Percentiles rank a stretch among this genome's conserved stretches.
phyloP scores from a whole-genome alignment of 1,140 invertebrate species.

The Dendrolimus kikuchii region DNA sequence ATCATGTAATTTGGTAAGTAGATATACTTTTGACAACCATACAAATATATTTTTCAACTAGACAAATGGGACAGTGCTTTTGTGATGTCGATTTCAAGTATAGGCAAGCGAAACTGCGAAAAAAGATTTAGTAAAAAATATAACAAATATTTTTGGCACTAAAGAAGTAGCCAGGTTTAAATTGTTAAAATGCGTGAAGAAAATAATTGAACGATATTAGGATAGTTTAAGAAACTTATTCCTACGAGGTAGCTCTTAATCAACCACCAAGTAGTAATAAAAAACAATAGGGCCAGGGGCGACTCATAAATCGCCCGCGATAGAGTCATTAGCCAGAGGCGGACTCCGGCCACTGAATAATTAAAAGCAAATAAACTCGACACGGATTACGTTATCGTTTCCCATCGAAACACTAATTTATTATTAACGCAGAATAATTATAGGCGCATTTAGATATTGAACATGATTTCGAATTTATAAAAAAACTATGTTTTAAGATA shows the following conservation, averaged over 20 bases:
- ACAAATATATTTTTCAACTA: too few species aligned
- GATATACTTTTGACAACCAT: too few species aligned
- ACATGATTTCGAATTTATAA: too few species aligned
- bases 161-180: too few species aligned
- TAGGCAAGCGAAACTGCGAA: too few species aligned
- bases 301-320: conserved; percentile 54
- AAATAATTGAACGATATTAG: not conserved
- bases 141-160: too few species aligned
- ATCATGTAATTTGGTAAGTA: too few species aligned
- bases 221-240: not conserved
- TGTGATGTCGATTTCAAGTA: too few species aligned
- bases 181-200: not conserved
- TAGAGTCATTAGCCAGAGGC: conserved; percentile 67
- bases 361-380: conserved; percentile 69
- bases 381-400: conserved; percentile 62
- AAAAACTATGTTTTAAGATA: too few species aligned
- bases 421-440: conserved; percentile 5
- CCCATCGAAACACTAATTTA: conserved; percentile 8
- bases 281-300: conserved; percentile 48
- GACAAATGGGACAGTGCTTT: too few species aligned
- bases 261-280: conserved; percentile 34
- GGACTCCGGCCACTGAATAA: conserved; percentile 58
- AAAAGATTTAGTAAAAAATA: too few species aligned
- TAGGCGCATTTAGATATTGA: not conserved
- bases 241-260: conserved; percentile 22